Conservation (phyloP, 2,113 vertebrate species). For the Aptenodytes forsteri region DNA sequence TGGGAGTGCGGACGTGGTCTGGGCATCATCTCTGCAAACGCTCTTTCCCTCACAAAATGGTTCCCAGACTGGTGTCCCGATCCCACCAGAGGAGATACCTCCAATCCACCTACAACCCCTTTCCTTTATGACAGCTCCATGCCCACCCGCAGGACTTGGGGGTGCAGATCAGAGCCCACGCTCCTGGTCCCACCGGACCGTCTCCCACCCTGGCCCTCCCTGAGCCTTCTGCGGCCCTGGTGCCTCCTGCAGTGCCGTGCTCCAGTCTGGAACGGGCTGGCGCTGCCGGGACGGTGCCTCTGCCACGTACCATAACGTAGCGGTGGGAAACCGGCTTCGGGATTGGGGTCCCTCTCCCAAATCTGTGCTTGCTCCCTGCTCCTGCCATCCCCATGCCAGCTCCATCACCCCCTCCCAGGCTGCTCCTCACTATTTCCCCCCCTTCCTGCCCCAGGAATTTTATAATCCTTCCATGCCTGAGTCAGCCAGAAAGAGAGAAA, state of each 20-base stretch:
- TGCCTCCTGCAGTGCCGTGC: rapidly evolving
- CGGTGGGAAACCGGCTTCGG: rapidly evolving
- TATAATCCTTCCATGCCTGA: not conserved
- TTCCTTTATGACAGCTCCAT: rapidly evolving
- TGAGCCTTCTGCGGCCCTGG: rapidly evolving
- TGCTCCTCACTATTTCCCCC: not conserved
- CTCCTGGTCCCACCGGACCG: rapidly evolving
- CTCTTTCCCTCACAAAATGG: not conserved
- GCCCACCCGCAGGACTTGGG: rapidly evolving
- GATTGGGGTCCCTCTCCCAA: not conserved
- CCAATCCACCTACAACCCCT: rapidly evolving
- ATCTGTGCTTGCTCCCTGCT: rapidly evolving
- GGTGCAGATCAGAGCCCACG: rapidly evolving
- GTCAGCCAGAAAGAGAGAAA: not conserved
- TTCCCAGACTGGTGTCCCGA: not conserved
- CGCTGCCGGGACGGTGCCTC: rapidly evolving
- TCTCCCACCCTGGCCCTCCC: not conserved
- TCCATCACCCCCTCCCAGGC: not conserved
- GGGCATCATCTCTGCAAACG: rapidly evolving
- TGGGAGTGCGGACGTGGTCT: not conserved
- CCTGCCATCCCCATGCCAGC: rapidly evolving
- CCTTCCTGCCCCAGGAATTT: not conserved
- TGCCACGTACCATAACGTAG: rapidly evolving
- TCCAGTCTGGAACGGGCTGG: not conserved
- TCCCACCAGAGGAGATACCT: not conserved